A percentile compares a stretch with the other conserved stretches of the same genome.
Conservation (phyloP, 2,113 vertebrate genomes). For the Poeciliopsis retropinna region DNA sequence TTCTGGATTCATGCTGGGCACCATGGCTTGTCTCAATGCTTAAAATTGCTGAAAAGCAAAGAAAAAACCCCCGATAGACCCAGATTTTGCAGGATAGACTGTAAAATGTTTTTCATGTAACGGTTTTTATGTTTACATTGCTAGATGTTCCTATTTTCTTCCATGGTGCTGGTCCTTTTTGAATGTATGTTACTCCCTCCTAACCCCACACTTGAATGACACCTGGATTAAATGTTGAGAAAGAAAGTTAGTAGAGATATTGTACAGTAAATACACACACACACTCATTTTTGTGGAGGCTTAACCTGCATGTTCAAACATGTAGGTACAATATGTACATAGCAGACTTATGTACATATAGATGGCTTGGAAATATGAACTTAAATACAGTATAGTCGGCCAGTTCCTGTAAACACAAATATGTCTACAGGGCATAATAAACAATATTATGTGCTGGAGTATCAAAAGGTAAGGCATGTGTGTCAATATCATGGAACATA, state of each 20-base stretch:
- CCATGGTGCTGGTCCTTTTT: no score
- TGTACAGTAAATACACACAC: not conserved
- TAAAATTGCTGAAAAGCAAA: not conserved
- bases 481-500: not conserved
- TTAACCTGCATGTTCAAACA: no score
- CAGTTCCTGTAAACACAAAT: not conserved
- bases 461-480: not conserved
- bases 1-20: constrained; percentile 26
- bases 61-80: no score
- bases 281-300: no score
- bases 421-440: no score
- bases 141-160: no score
- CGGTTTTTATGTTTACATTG: no score
- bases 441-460: not conserved
- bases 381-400: not conserved
- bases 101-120: no score
- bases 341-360: not conserved
- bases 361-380: not conserved
- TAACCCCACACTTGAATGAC: not conserved
- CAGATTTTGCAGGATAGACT: no score
- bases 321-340: no score
- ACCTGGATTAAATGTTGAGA: not conserved
- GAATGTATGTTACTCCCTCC: not conserved
- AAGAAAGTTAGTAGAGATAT: not conserved
- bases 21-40: not conserved